Conservation (phyloP, 2,888 invertebrate species). For the Mythimna vitellina region DNA sequence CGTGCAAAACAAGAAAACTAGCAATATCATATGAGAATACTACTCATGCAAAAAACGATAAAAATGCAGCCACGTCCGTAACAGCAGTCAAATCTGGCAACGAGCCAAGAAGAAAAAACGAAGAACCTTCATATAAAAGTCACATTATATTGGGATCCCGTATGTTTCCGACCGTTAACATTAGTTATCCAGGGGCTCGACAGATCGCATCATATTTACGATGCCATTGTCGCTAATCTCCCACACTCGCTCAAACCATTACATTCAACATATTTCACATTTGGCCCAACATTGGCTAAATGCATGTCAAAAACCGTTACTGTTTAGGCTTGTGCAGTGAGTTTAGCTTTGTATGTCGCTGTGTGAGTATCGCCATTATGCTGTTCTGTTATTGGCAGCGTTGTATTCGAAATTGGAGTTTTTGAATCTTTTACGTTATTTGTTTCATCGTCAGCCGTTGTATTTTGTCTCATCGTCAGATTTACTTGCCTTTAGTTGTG, state of each 20-base stretch:
- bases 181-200: constrained; percentile 42
- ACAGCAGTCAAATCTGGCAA: constrained; percentile 31
- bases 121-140: constrained; percentile 43
- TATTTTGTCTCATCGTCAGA: too few species aligned
- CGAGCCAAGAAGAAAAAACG: constrained; percentile 28
- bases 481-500: too few species aligned
- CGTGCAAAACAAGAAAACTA: neutral
- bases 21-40: neutral
- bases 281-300: constrained; percentile 22
- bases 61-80: neutral
- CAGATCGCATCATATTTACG: constrained; percentile 48
- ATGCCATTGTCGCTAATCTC: constrained; percentile 43
- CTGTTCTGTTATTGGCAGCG: neutral
- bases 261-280: constrained; percentile 33
- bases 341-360: neutral
- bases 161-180: constrained; percentile 45
- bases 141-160: constrained; percentile 22
- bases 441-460: too few species aligned
- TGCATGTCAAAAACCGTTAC: constrained; percentile 17
- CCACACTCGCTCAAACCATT: constrained; percentile 24
- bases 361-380: constrained; percentile 1
- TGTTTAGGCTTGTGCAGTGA: neutral
- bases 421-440: too few species aligned
- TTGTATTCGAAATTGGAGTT: neutral
- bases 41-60: constrained; percentile 1